These are phyloP conservation scores for Coptodon bakossiorum DNA, from an alignment of 2,113 vertebrate species.

Conservation along the genomic window DNA sequence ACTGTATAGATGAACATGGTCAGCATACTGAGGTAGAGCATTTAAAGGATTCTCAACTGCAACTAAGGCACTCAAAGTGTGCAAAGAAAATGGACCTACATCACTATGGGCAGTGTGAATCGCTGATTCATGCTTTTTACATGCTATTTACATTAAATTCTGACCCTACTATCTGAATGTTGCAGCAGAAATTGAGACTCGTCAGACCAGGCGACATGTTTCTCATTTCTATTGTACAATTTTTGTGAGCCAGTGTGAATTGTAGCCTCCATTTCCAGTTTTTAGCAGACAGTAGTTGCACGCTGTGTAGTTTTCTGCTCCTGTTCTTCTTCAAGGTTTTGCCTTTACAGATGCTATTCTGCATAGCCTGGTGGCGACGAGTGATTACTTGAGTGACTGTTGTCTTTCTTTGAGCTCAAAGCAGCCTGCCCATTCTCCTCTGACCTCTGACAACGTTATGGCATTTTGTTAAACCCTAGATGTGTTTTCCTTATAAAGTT, in stretches of 20 bases:
- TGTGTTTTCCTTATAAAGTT: background rate
- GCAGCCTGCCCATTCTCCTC: background rate
- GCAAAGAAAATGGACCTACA: background rate
- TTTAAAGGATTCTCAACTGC: background rate
- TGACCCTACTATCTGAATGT: background rate
- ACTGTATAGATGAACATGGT: background rate
- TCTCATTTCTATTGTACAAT: background rate
- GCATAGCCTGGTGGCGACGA: background rate
- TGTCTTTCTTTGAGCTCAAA: background rate
- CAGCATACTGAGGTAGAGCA: background rate
- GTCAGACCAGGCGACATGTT: background rate
- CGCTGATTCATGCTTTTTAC: background rate
- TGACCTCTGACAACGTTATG: background rate
- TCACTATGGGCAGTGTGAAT: background rate
- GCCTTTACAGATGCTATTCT: background rate
- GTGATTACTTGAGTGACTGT: background rate
- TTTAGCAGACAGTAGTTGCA: background rate
- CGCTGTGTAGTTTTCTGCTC: background rate
- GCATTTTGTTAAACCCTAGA: background rate
- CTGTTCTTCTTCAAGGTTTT: background rate
- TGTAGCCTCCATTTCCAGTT: background rate
- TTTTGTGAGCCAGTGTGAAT: background rate
- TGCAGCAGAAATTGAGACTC: background rate
- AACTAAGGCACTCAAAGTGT: background rate
- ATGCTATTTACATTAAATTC: background rate